A percentile compares a stretch with the other conserved stretches of the same genome.
Evolutionary conservation across 2,888 invertebrate genomes (phyloP).

Genomic region (Chrysolina oricalcia): DNA sequence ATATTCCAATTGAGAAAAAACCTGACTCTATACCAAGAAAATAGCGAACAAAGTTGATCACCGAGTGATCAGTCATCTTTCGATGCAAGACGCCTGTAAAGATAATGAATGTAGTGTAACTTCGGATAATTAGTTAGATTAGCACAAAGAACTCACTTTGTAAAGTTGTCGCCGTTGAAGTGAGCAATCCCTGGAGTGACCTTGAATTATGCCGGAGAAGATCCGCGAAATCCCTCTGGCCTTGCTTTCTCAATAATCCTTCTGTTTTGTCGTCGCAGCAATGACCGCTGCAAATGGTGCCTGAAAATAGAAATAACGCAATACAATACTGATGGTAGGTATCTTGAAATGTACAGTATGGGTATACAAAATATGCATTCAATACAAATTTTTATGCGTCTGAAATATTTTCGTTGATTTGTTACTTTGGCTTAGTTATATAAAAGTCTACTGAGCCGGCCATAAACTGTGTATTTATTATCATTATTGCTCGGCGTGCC

Average conservation of each 20-base stretch:
- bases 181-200: slow-evolving; percentile 83
- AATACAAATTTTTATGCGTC: too few relatives aligned
- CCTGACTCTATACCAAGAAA: too few relatives aligned
- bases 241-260: slow-evolving; percentile 75
- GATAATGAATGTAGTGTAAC: slow-evolving; percentile 18
- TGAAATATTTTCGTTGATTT: too few relatives aligned
- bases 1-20: neutral
- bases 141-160: slow-evolving; percentile 78
- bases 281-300: slow-evolving; percentile 77
- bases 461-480: too few relatives aligned
- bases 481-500: too few relatives aligned
- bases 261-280: slow-evolving; percentile 83
- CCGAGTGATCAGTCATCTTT: neutral
- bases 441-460: too few relatives aligned
- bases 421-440: too few relatives aligned
- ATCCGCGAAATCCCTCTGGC: slow-evolving; percentile 79
- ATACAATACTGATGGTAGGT: neutral
- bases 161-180: slow-evolving; percentile 82
- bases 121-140: slow-evolving; percentile 16
- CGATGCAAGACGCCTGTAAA: neutral
- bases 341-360: too few relatives aligned
- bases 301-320: slow-evolving; percentile 61
- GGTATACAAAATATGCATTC: too few relatives aligned
- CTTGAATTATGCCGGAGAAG: slow-evolving; percentile 82
- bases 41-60: neutral